Percentiles rank a stretch among this genome's conserved stretches.
Conservation (phyloP, 1,140 invertebrate species). For the Parasteatoda tepidariorum region DNA sequence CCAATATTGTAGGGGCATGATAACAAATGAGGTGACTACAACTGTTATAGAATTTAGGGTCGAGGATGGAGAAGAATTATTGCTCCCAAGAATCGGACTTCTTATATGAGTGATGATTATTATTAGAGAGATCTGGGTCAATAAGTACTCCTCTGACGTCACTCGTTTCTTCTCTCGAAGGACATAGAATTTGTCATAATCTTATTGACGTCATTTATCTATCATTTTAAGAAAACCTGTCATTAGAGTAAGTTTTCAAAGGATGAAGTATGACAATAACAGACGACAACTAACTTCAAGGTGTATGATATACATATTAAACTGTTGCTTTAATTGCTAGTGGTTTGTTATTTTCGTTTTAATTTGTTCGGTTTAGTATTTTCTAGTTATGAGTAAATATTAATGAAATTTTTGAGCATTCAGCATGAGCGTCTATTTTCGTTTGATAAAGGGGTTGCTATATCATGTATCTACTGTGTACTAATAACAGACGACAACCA, state of each 20-base stretch:
- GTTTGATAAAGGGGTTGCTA: too few relatives aligned
- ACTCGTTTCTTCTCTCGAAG: background rate
- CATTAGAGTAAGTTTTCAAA: background rate
- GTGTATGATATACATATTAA: too few relatives aligned
- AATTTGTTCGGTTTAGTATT: too few relatives aligned
- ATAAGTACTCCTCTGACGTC: conserved; percentile 14
- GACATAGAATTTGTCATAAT: conserved; percentile 1
- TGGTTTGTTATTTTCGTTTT: too few relatives aligned
- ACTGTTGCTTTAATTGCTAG: too few relatives aligned
- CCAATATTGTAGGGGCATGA: background rate
- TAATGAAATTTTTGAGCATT: too few relatives aligned
- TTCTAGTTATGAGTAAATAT: too few relatives aligned
- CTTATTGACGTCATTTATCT: background rate
- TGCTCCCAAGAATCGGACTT: conserved; percentile 5
- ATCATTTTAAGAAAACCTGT: conserved; percentile 7
- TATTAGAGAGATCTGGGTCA: conserved; percentile 21
- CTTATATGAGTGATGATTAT: conserved; percentile 32
- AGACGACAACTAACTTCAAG: too few relatives aligned
- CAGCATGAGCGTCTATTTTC: too few relatives aligned
- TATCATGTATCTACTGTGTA: too few relatives aligned
- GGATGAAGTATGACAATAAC: too few relatives aligned
- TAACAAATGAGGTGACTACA: background rate
- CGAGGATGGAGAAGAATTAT: background rate
- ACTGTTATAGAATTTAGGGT: background rate
- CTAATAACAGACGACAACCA: too few relatives aligned